Base-by-base conservation (phyloP, 2,888 invertebrate species). In the Minunthozetes semirufus region DNA sequence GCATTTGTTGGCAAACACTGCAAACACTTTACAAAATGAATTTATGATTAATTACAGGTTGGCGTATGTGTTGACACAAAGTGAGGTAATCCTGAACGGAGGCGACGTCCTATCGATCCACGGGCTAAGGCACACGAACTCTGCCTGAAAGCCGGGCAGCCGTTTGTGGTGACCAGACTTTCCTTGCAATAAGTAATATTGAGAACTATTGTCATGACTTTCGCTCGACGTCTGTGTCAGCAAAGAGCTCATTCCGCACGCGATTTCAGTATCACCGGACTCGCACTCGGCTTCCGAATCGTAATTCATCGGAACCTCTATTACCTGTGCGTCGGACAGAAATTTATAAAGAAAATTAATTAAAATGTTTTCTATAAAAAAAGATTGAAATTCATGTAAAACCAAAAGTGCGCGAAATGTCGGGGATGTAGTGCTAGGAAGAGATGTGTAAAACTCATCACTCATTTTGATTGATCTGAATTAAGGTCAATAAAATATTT, bases 111-210 rank as follows among this genome's bases (percentile, higher is more conserved):
- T 89, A 81, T 88, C 89, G 77, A 87, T 86, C 85, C 91, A 91
- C 72, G 89, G 90, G 81, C 97, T 93, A 82, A 97, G 86, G 84
- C 96, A 96, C 79, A 96, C 92, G 79, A 99, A 87, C 82, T 94
- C 91, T 71, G 95, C 93, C 87, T 98, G 97, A 87, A 95, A 99
- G 79, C 98, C 99, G n/a, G 96, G 87, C 56, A 91, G 88, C 84
- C 95, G 90, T 82, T 94, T 92, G 81, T 90, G 89, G 77, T 87
- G 85, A 50, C 93, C 93, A 72, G 87, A 83, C 81, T 89, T 88
- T 73, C 92, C 91, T 83, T 87, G 88, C 76, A 91, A 85, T 77
- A 86, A 80, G 75, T 78, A 80, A 78, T 72, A 56, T 15, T 38
- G 13, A n/a, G 61, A 72, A 29, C 70, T 48, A 19, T 25, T 59